Base-by-base conservation (phyloP, 2,888 invertebrate genomes). In the Gortyna flavago region DNA sequence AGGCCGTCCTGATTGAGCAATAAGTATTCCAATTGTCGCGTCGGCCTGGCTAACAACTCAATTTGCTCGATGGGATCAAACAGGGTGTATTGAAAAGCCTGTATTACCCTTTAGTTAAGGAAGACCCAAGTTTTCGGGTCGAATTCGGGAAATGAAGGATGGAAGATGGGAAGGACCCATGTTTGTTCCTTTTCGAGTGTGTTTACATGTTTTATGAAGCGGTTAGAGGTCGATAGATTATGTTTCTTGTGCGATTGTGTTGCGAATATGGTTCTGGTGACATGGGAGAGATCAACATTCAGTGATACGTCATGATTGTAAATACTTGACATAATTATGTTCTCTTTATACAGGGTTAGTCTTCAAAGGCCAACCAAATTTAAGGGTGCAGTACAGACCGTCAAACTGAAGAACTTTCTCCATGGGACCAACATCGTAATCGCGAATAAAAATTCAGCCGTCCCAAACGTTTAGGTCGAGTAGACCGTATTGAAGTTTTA, bases 21-120 rank as follows among this genome's bases (percentile, higher is more conserved):
- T 89, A 89, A 88, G 89, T 84, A 88, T 87, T 87, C 81, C 89
- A 85, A 86, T 87, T 86, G 88, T 84, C 88, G 69, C 84, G 76
- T 77, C 77, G 85, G 61, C 80, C 72, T 82, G 73, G 80, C 83
- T 88, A 87, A 89, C 83, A 89, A 89, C 88, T 88, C 88, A 88
- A 91, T 90, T 91, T 88, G 85, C 83, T 81, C 88, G 80, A 83
- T 83, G 81, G 85, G 81, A 72, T 83, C 80, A 68, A 82, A 85
- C 78, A 84, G 79, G 74, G 85, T 81, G 84, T 87, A 91, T 90
- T 90, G 89, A 90, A 87, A 86, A 88, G 85, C 83, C 82, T 86
- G 57, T 79, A 87, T 83, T 81, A 86, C 77, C 75, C 79, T 75
- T 84, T 80, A 83, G 84, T 83, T 79, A 64, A 84, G 84, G 77